Base-by-base conservation (phyloP, 2,113 vertebrate species). In the Marmota flaviventris region DNA sequence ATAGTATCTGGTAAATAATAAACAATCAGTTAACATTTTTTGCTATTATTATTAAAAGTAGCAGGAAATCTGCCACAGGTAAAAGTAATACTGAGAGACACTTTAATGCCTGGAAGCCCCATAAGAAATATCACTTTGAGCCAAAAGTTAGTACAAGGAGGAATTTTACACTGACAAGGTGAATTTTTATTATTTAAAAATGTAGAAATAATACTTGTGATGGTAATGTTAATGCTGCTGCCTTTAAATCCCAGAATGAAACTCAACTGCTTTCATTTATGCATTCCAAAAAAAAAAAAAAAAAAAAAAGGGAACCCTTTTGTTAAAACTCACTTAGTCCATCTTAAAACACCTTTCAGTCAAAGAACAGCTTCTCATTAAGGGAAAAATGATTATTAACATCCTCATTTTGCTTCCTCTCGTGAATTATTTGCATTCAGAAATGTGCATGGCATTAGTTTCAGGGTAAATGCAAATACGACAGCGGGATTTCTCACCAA, bases 381-480 rank as follows among this genome's bases (percentile, higher is more conserved):
- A 98, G 97, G 95, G 94, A 97, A 98, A 98, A 99, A 99, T 98
- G 95, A 99, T 99, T 99, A 99, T 98, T 98, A 98, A 98, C 98
- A 98, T 98, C 98, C 98, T 98, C 98, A 98, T 99, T 98, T 99
- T 98, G 98, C 98, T 98, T 98, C 98, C 98, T 98, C 98, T 98
- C 42, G 98, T 99, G 99, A 99, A 98, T 99, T 99, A 99, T 98
- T 99, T 99, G 98, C 98, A 98, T 99, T 99, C 98, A 97, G 98
- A 98, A 98, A 98, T 98, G 98, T 98, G 98, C 98, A 98, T 29
- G 96, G 98, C 98, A 98, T 98, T 98, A 98, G 98, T 99, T 99
- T 99, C 98, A 98, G 98, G 98, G 98, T 99, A 99, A 99, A 99
- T 98, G 98, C 98, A 99, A 99, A 99, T 99, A 98, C 97, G 98